Conservation (phyloP, 35 echinoderm and acorn worm genomes). For the Apostichopus parvimensis region DNA sequence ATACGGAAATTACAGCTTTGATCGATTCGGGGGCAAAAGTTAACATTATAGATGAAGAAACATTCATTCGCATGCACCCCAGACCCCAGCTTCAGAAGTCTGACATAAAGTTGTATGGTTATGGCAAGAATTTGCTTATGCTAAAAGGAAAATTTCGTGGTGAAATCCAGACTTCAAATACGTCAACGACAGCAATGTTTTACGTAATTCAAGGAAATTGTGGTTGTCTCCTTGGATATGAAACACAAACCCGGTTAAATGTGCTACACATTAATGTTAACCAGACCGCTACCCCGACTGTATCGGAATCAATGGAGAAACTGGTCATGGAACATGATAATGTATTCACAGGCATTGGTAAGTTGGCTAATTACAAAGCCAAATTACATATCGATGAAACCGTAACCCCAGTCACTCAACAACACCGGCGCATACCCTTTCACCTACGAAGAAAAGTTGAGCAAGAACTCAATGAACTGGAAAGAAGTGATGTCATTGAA, state of each 20-base stretch:
- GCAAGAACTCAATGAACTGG: slow-evolving; percentile 61
- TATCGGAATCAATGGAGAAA: too few species aligned
- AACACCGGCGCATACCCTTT: slow-evolving; percentile 75
- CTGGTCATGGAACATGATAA: too few species aligned
- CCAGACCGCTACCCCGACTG: too few species aligned
- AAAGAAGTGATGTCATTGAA: slow-evolving; percentile 63
- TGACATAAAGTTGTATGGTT: not conserved
- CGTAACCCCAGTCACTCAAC: slow-evolving; percentile 61
- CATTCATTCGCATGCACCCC: not conserved
- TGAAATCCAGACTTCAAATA: not conserved
- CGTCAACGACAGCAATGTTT: not conserved
- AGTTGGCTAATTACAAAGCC: slow-evolving; percentile 41
- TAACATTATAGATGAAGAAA: not conserved
- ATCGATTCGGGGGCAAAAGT: not conserved
- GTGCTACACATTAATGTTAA: not conserved
- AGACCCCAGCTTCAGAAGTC: not conserved
- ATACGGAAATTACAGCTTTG: not conserved
- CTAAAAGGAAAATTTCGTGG: not conserved
- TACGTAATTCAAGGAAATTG: not conserved
- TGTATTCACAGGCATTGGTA: slow-evolving; percentile 27
- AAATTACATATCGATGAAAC: slow-evolving; percentile 52
- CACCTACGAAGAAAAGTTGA: slow-evolving; percentile 59
- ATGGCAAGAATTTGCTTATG: not conserved
- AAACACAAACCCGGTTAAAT: not conserved
- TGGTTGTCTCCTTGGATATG: not conserved